A percentile compares a stretch with the other conserved stretches of the same genome.
Conservation (phyloP, 2,888 invertebrate genomes). For the Conus canariensis region DNA sequence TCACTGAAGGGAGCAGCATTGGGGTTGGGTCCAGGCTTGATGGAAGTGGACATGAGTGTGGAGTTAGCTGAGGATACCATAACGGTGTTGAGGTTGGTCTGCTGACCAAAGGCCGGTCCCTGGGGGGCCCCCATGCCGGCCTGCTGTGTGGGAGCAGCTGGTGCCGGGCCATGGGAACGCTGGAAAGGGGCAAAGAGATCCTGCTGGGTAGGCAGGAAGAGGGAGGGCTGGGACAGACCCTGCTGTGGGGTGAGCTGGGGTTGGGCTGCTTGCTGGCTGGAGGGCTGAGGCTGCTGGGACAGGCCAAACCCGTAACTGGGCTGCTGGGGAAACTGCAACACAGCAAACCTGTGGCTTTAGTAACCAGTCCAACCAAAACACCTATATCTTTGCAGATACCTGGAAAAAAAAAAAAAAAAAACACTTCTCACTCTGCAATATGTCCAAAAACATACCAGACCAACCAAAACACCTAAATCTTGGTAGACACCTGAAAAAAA, state of each 20-base stretch:
- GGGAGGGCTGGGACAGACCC: conserved; percentile 75
- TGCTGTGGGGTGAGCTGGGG: conserved; percentile 59
- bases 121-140: conserved; percentile 81
- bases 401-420: no score
- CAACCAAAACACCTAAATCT: no score
- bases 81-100: conserved; percentile 90
- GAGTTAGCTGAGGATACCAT: conserved; percentile 90
- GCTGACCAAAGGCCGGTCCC: conserved; percentile 53
- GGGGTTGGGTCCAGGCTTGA: conserved; percentile 81
- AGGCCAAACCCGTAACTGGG: conserved; percentile 82
- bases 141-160: conserved; percentile 40
- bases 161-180: conserved; percentile 54
- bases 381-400: no score
- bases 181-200: conserved; percentile 51
- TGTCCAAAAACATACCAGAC: background rate
- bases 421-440: background rate
- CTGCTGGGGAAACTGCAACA: conserved; percentile 65
- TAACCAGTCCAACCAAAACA: no score
- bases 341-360: background rate
- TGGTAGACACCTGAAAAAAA: no score
- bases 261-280: conserved; percentile 44
- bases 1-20: conserved; percentile 48
- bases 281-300: conserved; percentile 67
- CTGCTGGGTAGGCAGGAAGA: conserved; percentile 82
- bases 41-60: conserved; percentile 92